Evolutionary conservation across 2,113 vertebrate genomes (phyloP), one percentile per base, ranked within the genome.

Genomic region (Melanotaenia duboulayi): DNA sequence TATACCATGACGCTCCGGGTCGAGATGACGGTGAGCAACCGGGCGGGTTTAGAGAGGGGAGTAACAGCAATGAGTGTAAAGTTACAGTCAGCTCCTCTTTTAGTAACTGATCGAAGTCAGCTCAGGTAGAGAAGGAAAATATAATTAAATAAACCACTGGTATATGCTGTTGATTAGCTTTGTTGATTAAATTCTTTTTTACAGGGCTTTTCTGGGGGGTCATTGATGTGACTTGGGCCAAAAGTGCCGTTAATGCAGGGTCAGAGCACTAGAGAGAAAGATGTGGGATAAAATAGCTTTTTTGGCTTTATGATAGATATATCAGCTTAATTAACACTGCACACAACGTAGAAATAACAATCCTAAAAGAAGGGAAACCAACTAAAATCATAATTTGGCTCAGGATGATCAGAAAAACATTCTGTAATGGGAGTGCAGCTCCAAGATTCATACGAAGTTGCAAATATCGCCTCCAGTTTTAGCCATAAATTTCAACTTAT

Each of bases 1-100:
- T 90, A 81, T 58, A 64, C 80, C 77, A 65, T 89, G 90, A 89
- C 75, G 80, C 85, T 61, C 50, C 52, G 49, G 78, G 74, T 71
- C 42, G 68, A 85, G 74, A 83, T 51, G 25, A 78, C 63, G 46
- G 68, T 42, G 49, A 63, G 32, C 67, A 23, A 66, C 54, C 71
- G 77, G 74, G 71, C 65, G 32, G 37, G 81, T 35, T 90, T 85
- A 86, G 80, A 78, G 83, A 69, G 40, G 22, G 17, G 16, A 76
- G 77, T 49, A 61, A 20, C 73, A 64, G 69, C 74, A 69, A 0
- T 54, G 54, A 11, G 37, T 8, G 65, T 51, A 46, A 64, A 72
- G 44, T 51, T 80, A 32, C 63, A 55, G 39, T 71, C 19, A 51
- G 39, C 46, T 72, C 65, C 42, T 42, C 37, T 63, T 60, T 28